These are phyloP conservation scores for Lasioglossum malachurum DNA, from an alignment of 2,888 invertebrate genomes.

Conservation along the genomic window DNA sequence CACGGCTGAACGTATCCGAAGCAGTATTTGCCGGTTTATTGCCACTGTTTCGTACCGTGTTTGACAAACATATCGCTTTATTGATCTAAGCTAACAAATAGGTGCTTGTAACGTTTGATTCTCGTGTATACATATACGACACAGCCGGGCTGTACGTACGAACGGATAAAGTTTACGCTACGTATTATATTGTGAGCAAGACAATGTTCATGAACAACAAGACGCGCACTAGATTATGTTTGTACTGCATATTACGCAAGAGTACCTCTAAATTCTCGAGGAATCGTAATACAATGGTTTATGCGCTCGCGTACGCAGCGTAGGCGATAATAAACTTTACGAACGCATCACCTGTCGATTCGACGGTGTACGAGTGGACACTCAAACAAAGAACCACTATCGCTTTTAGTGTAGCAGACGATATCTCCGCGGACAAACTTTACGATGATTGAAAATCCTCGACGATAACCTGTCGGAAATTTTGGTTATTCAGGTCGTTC, in stretches of 20 bases:
- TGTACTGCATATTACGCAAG: neutral
- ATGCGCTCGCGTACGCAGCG: neutral
- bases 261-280: neutral
- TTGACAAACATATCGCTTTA: conserved; percentile 19
- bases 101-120: neutral
- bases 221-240: neutral
- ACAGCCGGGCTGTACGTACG: neutral
- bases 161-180: neutral
- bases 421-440: neutral
- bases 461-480: neutral
- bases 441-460: neutral
- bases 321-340: neutral
- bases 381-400: neutral
- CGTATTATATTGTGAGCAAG: neutral
- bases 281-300: neutral
- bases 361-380: neutral
- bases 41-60: neutral
- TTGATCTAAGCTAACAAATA: conserved; percentile 8
- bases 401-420: neutral
- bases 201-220: neutral
- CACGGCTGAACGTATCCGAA: conserved; percentile 24
- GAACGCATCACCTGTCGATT: neutral
- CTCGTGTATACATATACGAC: neutral
- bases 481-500: no score
- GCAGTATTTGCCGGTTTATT: conserved; percentile 17